These are phyloP conservation scores for Seriola aureovittata DNA, from an alignment of 2,113 vertebrate genomes.

Conservation along the genomic window DNA sequence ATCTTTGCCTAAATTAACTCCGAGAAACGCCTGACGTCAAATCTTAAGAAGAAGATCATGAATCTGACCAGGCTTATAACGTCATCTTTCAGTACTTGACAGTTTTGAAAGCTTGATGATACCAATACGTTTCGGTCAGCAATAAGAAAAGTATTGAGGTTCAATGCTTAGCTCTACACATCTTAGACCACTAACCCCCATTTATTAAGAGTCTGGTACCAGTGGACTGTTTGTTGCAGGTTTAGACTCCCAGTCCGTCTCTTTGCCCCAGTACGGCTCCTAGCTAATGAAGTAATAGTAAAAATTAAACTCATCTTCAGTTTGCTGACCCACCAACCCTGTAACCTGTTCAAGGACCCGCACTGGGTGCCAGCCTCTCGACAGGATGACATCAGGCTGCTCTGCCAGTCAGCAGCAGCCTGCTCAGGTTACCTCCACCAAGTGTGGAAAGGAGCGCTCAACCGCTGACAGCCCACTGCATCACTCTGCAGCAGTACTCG, in stretches of 20 bases:
- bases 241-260: not conserved
- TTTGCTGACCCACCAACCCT: constrained; percentile 15
- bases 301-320: constrained; percentile 18
- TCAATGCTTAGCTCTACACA: not conserved
- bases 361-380: constrained; percentile 45
- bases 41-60: not conserved
- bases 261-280: not conserved
- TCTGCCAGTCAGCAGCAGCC: constrained; percentile 50
- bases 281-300: not conserved
- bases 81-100: not conserved
- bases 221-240: not conserved
- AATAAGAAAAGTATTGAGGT: not conserved
- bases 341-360: constrained; percentile 20
- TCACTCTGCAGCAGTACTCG: constrained; percentile 79
- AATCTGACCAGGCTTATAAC: not conserved
- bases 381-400: constrained; percentile 66
- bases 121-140: not conserved
- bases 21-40: not conserved
- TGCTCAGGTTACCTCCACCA: constrained; percentile 74
- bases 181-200: not conserved
- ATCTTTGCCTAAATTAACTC: not conserved
- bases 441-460: constrained; percentile 63
- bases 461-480: constrained; percentile 76
- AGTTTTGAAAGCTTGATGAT: not conserved
- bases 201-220: not conserved